Evolutionary conservation across 2,113 vertebrate species (phyloP), one percentile per base, ranked within the genome.

Genomic region (Oryzias melastigma): DNA sequence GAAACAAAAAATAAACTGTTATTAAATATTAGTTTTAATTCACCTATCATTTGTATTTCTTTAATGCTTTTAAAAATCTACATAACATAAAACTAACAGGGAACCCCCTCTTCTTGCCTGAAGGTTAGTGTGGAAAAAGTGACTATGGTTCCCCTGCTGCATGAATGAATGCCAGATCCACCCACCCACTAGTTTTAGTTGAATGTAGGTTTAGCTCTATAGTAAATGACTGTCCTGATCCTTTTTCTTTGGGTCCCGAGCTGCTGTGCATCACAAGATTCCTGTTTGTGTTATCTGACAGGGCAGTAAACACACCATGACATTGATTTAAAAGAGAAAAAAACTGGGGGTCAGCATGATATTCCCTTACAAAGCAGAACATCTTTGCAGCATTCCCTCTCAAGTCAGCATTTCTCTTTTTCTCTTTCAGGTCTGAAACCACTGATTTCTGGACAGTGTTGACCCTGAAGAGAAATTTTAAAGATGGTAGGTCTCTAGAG

Each of bases 401-500:
- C 24, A 29, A 69, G 41, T 83, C 71, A 75, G 63, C 75, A 51
- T 68, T 65, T 74, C 17, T 75, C 19, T 62, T 15, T 68, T 27
- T 67, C 58, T 73, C 41, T 68, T 20, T 68, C 22, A 84, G 80
- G 80, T 53, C 68, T 4, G 22, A 56, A 66, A 62, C 48, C 65
- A 77, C 72, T 64, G 85, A 81, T 84, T 83, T 57, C 73, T 76
- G 65, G 57, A 41, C 64, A 52, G 75, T 24, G 63, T 70, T 70
- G 68, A 78, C 43, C 78, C 65, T 54, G 18, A 71, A 72, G 82
- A 84, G 72, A 80, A 82, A 75, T 67, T 52, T 75, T 44, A 77
- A 72, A 73, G 18, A 88, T 88, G 88, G 89, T 91, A 71, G 86
- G 88, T 68, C 13, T 29, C 48, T 14, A 13, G 20, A 67, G 7